A percentile compares a stretch with the other conserved stretches of the same genome.
Evolutionary conservation across 2,113 vertebrate genomes (phyloP).

Genomic region (Bufo bufo): DNA sequence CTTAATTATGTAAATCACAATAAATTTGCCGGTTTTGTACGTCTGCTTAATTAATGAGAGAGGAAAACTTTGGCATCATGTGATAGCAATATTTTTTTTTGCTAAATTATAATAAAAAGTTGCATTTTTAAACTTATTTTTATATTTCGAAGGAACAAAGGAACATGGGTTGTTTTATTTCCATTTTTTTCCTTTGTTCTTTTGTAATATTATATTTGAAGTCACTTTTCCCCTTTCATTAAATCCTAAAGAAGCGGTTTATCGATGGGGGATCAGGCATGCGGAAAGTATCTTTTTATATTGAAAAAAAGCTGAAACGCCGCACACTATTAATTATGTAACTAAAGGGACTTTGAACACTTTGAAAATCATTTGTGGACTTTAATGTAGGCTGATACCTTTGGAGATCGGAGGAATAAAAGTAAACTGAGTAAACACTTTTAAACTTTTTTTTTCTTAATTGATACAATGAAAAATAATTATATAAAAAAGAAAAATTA

Average conservation of each 20-base stretch:
- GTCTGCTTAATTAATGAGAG: slow-evolving; percentile 48
- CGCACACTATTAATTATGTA: slow-evolving; percentile 45
- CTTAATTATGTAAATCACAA: slow-evolving; percentile 51
- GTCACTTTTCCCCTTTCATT: slow-evolving; percentile 24
- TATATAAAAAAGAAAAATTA: background rate
- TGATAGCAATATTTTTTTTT: slow-evolving; percentile 40
- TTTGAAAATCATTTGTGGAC: slow-evolving; percentile 23
- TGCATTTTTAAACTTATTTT: background rate
- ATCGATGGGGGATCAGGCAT: slow-evolving; percentile 39
- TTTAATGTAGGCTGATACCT: slow-evolving; percentile 1
- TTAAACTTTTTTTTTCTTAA: background rate
- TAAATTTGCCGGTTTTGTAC: slow-evolving; percentile 20
- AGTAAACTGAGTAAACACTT: background rate
- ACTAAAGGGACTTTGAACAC: slow-evolving; percentile 35
- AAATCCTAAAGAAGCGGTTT: slow-evolving; percentile 34
- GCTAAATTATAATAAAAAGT: slow-evolving; percentile 1
- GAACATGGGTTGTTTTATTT: background rate
- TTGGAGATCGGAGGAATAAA: slow-evolving; percentile 9
- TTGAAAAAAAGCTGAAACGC: background rate
- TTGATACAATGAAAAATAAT: background rate
- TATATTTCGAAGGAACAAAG: slow-evolving; percentile 18
- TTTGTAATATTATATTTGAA: slow-evolving; percentile 20
- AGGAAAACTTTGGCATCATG: slow-evolving; percentile 46
- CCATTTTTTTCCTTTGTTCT: background rate
- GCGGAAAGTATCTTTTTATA: slow-evolving; percentile 2